phyloP scores from a whole-genome alignment of 2,797 vertebrate genomes.

The Pipistrellus kuhlii region DNA sequence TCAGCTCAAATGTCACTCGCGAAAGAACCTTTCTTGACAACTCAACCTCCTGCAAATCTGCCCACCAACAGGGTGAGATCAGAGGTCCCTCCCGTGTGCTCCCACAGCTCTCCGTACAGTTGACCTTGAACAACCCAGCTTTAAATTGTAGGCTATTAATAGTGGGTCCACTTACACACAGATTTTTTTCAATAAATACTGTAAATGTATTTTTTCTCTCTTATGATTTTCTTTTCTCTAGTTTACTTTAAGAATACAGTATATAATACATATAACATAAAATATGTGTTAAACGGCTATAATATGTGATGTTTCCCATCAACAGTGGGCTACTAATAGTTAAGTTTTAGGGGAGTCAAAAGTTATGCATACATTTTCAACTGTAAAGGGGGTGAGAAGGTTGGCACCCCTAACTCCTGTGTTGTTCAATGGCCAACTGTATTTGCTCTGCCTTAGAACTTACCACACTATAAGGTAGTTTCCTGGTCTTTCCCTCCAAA shows the following conservation, averaged over 20 bases:
- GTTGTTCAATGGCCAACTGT: neutral
- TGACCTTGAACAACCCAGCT: neutral
- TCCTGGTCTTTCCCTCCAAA: neutral
- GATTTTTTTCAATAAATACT: neutral
- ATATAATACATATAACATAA: neutral
- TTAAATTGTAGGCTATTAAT: neutral
- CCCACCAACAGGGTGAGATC: neutral
- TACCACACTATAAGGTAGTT: neutral
- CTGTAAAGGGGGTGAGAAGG: neutral
- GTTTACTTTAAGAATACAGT: neutral
- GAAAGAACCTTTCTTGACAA: constrained; percentile 16
- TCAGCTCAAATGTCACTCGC: neutral
- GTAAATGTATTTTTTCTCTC: neutral
- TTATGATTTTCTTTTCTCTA: neutral
- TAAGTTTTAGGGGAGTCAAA: neutral
- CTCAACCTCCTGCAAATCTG: neutral
- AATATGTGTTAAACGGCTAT: neutral
- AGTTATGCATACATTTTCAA: neutral
- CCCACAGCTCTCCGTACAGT: neutral
- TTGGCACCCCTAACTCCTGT: neutral
- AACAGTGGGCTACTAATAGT: neutral
- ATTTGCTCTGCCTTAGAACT: neutral
- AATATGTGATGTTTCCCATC: neutral
- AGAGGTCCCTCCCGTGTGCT: neutral
- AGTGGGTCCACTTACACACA: neutral